phyloP scores from a whole-genome alignment of 2,797 vertebrate genomes.

The Dendrocincla tyrannina region DNA sequence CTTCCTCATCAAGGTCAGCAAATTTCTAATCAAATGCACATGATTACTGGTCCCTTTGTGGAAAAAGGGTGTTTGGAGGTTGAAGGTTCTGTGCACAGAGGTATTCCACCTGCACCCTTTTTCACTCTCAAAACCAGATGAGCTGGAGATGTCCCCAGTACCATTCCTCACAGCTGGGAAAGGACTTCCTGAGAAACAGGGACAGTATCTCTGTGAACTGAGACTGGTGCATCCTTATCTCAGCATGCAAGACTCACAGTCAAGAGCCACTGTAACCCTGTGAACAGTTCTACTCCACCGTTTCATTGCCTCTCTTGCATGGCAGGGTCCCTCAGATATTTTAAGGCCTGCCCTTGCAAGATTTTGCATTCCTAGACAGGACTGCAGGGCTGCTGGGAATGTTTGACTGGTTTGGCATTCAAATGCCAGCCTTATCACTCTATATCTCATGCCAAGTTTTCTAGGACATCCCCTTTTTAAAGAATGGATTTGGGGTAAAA shows the following conservation, averaged over 20 bases:
- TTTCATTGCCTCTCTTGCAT: not conserved
- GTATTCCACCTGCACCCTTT: not conserved
- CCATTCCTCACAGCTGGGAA: not conserved
- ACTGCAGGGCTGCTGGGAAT: not conserved
- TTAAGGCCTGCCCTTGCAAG: not conserved
- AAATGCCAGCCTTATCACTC: not conserved
- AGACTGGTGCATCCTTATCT: not conserved
- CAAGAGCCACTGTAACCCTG: not conserved
- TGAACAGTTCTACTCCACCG: not conserved
- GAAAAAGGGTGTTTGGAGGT: conserved; percentile 16
- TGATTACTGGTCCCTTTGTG: not conserved
- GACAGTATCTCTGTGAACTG: not conserved
- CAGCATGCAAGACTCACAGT: not conserved
- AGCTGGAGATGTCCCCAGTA: not conserved
- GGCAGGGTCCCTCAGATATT: not conserved
- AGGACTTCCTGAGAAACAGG: not conserved
- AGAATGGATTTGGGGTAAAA: not conserved
- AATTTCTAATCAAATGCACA: not conserved
- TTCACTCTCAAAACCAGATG: not conserved
- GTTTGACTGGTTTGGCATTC: not conserved
- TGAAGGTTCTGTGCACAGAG: not conserved
- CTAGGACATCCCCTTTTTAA: not conserved
- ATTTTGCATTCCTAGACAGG: not conserved
- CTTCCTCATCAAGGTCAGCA: conserved; percentile 1
- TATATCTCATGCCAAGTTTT: not conserved